Base-by-base conservation (phyloP, 2,797 vertebrate species). In the Liasis olivaceus region DNA sequence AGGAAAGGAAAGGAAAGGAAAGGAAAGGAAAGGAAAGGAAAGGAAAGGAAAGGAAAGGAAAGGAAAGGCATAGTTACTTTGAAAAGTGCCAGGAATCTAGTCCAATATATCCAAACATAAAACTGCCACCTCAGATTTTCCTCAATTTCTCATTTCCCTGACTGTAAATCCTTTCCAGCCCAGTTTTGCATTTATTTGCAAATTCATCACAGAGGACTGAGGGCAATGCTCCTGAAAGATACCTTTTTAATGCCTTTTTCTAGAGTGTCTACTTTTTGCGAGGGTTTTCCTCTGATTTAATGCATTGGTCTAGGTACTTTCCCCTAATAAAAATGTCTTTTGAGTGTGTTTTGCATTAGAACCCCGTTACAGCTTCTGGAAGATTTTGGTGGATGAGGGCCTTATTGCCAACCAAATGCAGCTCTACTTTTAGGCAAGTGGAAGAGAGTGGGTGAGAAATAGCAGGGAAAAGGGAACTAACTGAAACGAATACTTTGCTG, bases 41-140 rank as follows among this genome's bases (percentile, higher is more conserved):
- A 63, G 2, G 2, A 28, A 5, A 51, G 26, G 4, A 1, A 3
- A n/a, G 28, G 5, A 5, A 12, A n/a, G 28, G 2, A 5, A 12
- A 15, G 28, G 2, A 7, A 6, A 20, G 72, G 31, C 36, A 77
- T 22, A 42, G 17, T 77, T 42, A 77, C 8, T 77, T 36, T 77
- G 36, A 77, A 77, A 47, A 47, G 20, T 47, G 20, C 20, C 72
- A 24, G 8, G 36, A 81, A 81, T 47, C 20, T 81, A 81, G 36
- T 47, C 9, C 36, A 81, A 42, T 20, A 81, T 47, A 47, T 81
- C 47, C 42, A 81, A 42, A 81, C 20, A 81, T 81, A 81, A 81
- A 81, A 47, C 24, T 47, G 20, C 47, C 36, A 81, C 20, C 47
- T 81, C 72, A 1, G 0, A 47, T 81, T 81, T 47, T 24, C 9